phyloP scores from a whole-genome alignment of 2,113 vertebrate species.

The Cheirogaleus medius region DNA sequence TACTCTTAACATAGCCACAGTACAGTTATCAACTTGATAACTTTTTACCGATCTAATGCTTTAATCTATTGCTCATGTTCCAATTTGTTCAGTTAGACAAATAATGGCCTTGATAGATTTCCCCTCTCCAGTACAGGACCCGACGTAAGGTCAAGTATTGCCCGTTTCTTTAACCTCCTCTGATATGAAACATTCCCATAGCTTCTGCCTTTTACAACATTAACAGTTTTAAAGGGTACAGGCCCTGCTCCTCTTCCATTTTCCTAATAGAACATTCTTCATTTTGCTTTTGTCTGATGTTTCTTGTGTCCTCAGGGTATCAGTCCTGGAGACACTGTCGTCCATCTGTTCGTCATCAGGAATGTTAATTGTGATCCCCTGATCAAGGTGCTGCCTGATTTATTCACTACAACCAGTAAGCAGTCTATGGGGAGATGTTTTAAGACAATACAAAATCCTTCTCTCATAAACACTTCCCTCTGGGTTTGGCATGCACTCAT shows the following conservation, averaged over 20 bases:
- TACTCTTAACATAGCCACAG: not conserved
- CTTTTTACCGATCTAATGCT: not conserved
- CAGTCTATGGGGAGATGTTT: not conserved
- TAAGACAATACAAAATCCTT: not conserved
- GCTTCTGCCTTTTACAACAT: not conserved
- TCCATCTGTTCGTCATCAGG: not conserved
- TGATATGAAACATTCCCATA: not conserved
- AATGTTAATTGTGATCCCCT: not conserved
- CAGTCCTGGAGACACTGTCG: too few relatives aligned
- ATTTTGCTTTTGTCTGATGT: not conserved
- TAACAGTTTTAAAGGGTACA: not conserved
- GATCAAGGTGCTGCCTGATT: too few relatives aligned
- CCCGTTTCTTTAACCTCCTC: not conserved
- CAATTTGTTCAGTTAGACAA: not conserved
- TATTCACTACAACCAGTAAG: not conserved
- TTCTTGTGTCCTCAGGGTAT: not conserved
- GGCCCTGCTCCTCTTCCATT: not conserved
- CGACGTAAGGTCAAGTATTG: not conserved
- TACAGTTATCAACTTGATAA: not conserved
- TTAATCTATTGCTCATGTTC: not conserved
- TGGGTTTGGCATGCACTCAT: not conserved
- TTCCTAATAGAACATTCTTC: not conserved
- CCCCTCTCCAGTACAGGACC: not conserved
- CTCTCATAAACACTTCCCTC: not conserved
- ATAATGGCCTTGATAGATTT: not conserved